Percentiles rank a stretch among this genome's conserved stretches.
phyloP scores from a whole-genome alignment of 2,888 invertebrate genomes.

The Agrochola circellaris region DNA sequence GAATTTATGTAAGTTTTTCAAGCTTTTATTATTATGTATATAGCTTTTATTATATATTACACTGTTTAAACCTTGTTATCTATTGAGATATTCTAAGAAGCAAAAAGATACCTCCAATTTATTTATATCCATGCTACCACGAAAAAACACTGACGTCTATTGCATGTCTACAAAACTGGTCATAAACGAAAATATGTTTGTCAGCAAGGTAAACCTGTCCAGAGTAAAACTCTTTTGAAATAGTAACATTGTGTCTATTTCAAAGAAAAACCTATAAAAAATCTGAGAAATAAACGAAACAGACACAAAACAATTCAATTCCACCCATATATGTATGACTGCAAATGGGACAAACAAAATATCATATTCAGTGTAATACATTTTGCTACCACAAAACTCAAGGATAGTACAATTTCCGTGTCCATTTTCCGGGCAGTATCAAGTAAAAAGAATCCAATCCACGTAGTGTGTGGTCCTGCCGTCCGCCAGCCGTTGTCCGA shows the following conservation, averaged over 20 bases:
- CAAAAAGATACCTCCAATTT: not conserved
- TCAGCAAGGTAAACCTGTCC: not conserved
- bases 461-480: slow-evolving; percentile 26
- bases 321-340: not conserved
- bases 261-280: not conserved
- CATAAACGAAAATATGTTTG: not conserved
- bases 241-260: not conserved
- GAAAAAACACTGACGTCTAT: not conserved
- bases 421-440: slow-evolving; percentile 43
- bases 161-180: not conserved
- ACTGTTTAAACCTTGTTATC: not conserved
- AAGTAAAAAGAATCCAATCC: slow-evolving; percentile 55
- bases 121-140: not conserved
- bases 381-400: slow-evolving; percentile 32
- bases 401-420: slow-evolving; percentile 32
- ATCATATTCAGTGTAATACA: slow-evolving; percentile 52
- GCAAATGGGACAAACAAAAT: slow-evolving; percentile 20
- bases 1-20: not conserved
- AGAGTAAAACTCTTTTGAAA: not conserved
- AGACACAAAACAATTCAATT: not conserved
- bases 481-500: slow-evolving; percentile 43
- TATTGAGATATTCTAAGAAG: not conserved
- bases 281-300: not conserved
- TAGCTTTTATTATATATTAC: too few species aligned
- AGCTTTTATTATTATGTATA: too few species aligned